Percentiles rank a stretch among this genome's conserved stretches.
Conservation (phyloP, 1,140 invertebrate genomes). For the Drosophila ogumai region DNA sequence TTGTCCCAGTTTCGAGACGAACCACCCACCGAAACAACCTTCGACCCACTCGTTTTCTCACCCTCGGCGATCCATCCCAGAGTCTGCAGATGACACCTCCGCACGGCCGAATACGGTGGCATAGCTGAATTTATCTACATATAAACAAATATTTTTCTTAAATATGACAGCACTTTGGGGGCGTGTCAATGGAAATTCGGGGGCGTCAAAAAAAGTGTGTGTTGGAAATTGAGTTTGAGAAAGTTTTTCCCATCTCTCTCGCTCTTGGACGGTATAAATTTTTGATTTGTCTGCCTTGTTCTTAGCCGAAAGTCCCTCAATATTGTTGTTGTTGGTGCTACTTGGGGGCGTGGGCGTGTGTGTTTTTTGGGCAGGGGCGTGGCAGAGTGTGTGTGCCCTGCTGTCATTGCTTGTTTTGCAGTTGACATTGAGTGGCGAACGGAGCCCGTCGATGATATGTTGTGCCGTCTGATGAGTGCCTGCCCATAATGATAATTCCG, state of each 20-base stretch:
- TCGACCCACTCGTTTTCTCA: conserved; percentile 16
- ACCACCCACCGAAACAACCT: conserved; percentile 21
- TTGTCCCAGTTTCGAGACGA: conserved; percentile 39
- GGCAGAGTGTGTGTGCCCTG: conserved; percentile 54
- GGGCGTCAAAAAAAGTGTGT: conserved; percentile 54
- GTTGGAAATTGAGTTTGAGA: conserved; percentile 77
- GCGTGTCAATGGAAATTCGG: conserved; percentile 59
- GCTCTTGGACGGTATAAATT: conserved; percentile 15
- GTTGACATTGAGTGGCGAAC: conserved; percentile 77
- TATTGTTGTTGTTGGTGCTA: neutral
- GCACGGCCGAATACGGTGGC: conserved; percentile 16
- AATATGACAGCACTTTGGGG: conserved; percentile 74
- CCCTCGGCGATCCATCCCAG: conserved; percentile 27
- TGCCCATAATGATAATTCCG: conserved; percentile 60
- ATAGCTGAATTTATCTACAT: conserved; percentile 69
- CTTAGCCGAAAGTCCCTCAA: conserved; percentile 45
- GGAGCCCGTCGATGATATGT: conserved; percentile 75
- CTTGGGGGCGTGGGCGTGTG: conserved; percentile 27
- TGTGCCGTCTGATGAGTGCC: conserved; percentile 59
- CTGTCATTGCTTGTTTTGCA: conserved; percentile 80
- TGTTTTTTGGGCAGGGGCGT: conserved; percentile 36
- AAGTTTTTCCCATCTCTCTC: conserved; percentile 57
- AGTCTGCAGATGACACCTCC: conserved; percentile 67
- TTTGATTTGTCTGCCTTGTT: conserved; percentile 60
- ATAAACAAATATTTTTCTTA: conserved; percentile 83